phyloP scores from a whole-genome alignment of 2,113 vertebrate species.

The Tenrec ecaudatus region DNA sequence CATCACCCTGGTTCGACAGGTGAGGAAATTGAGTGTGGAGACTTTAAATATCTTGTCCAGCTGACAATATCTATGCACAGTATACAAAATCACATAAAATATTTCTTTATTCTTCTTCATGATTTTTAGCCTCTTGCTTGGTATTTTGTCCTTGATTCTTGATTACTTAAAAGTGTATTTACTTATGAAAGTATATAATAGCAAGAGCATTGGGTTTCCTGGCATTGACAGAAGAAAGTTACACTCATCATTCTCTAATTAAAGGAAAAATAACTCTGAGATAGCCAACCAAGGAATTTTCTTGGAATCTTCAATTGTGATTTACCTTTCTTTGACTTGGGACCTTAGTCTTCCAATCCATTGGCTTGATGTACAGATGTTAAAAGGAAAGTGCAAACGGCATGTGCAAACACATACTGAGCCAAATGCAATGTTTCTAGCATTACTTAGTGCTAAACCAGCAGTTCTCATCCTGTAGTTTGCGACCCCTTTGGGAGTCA shows the following conservation, averaged over 20 bases:
- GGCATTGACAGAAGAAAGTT: constrained; percentile 1
- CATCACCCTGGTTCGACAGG: constrained; percentile 13
- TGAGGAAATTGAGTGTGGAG: not conserved
- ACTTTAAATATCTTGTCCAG: not conserved
- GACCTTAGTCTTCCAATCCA: not conserved
- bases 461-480: too few species aligned
- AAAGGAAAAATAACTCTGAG: constrained; percentile 25
- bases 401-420: not conserved
- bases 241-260: not conserved
- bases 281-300: constrained; percentile 12
- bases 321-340: constrained; percentile 10
- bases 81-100: not conserved
- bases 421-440: constrained; percentile 40
- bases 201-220: not conserved
- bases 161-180: constrained; percentile 51
- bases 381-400: constrained; percentile 33
- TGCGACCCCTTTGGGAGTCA: too few species aligned
- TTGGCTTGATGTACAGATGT: not conserved
- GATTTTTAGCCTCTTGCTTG: not conserved
- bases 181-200: constrained; percentile 1
- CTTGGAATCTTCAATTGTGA: too few species aligned
- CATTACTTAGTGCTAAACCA: not conserved
- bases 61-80: not conserved
- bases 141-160: constrained; percentile 30
- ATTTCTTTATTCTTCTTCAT: not conserved